phyloP scores from a whole-genome alignment of 2,113 vertebrate genomes.

The Epinephelus cyanopodus region DNA sequence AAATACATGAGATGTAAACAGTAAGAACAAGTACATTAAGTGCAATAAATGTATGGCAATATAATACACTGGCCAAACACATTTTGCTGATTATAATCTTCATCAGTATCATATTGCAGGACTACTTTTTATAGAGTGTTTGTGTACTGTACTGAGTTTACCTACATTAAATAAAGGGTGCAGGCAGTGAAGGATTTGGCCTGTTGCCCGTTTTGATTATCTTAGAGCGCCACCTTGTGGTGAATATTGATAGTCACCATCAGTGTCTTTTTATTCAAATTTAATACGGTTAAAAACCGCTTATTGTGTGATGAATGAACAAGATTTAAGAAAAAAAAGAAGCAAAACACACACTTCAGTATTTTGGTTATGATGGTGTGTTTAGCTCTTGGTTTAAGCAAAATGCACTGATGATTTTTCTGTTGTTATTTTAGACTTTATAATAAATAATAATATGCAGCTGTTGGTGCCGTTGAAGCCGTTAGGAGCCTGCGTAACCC shows the following conservation, averaged over 20 bases:
- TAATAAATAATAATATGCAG: not conserved
- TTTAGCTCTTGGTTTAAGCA: not conserved
- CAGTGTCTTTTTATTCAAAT: not conserved
- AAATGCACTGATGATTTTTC: not conserved
- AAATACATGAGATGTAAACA: no score
- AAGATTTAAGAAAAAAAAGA: not conserved
- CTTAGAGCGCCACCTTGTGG: constrained; percentile 65
- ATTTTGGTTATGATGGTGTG: not conserved
- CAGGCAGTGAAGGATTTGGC: not conserved
- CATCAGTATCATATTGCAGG: not conserved
- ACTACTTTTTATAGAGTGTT: not conserved
- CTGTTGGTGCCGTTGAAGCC: not conserved
- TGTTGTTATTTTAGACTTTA: no score
- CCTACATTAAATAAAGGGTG: not conserved
- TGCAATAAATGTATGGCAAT: no score
- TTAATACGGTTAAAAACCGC: not conserved
- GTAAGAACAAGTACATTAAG: no score
- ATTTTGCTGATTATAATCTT: not conserved
- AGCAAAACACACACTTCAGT: no score
- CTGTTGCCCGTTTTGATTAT: not conserved
- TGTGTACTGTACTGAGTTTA: not conserved
- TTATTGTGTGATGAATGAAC: not conserved
- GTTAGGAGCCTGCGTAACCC: not conserved
- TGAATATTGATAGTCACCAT: not conserved
- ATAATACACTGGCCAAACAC: not conserved